phyloP scores from a whole-genome alignment of 2,113 vertebrate genomes.

The Oreochromis tanganicae region DNA sequence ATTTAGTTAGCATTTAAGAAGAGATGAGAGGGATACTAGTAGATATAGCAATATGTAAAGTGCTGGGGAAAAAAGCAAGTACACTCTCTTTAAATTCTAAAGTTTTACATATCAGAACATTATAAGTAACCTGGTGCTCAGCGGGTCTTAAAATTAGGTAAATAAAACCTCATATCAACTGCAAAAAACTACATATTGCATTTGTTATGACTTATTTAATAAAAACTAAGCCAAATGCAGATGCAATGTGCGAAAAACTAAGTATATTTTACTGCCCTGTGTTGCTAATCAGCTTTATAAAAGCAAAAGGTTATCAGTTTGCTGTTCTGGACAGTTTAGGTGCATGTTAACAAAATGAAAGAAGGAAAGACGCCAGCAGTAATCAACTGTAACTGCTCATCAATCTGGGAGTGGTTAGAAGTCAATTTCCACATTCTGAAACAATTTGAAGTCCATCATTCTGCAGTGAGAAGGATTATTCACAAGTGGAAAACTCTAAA shows the following conservation, averaged over 20 bases:
- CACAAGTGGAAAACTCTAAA: not conserved
- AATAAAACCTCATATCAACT: not conserved
- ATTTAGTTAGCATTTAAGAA: not conserved
- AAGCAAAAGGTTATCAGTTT: not conserved
- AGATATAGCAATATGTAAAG: rapidly evolving
- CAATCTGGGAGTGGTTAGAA: not conserved
- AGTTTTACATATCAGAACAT: rapidly evolving
- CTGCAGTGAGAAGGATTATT: not conserved
- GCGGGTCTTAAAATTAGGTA: not conserved
- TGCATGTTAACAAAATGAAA: not conserved
- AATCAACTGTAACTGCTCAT: not conserved
- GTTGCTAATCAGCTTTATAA: not conserved
- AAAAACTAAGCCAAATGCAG: not conserved
- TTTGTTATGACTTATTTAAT: not conserved
- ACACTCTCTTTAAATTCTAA: not conserved
- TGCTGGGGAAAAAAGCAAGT: not conserved
- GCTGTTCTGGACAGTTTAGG: not conserved
- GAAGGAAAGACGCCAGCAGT: rapidly evolving
- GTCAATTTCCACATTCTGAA: not conserved
- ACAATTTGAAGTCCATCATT: not conserved
- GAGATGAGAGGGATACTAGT: not conserved
- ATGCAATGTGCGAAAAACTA: rapidly evolving
- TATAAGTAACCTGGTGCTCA: not conserved
- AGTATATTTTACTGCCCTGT: not conserved
- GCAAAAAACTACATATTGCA: rapidly evolving